Base-by-base conservation (phyloP, 64 coral and sea anemone species). In the Actinia equina region DNA sequence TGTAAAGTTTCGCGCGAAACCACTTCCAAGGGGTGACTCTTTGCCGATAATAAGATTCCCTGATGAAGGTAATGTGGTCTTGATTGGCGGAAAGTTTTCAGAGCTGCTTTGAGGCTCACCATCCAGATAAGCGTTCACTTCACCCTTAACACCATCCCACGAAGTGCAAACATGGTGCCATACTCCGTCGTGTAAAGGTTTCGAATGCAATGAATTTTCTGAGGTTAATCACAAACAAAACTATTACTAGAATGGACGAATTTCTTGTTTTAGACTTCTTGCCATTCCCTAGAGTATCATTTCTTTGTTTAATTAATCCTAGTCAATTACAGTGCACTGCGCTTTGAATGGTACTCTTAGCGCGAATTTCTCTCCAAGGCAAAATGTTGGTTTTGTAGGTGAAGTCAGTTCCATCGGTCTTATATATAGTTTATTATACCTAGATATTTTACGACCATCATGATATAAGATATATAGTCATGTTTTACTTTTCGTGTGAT, bases 181-280 rank as follows among this genome's bases (percentile, higher is more conserved):
- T 37, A 81, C 78, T 22, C 78, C 78, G 19, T 81, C 78, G 49
- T 81, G 78, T n/a, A 81, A 53, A 44, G 49, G 27, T 17, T 52
- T 49, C 5, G 44, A n/a, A 52, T 51, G 20, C 78, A 81, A 44
- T 18, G 17, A 81, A 52, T n/a, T 44, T 81, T 52, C 78, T 81
- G 49, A 74, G 69, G 15, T 74, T 3, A 27, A 30, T 15, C 69
- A 74, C 12, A 30, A 74, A 74, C 14, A 3, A 74, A 30, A 13
- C 26, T 42, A 74, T 23, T 15, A 71, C 6, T 71, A 57, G 55
- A 57, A 57, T 57, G 11, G 6, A 14, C 55, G 55, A 49, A 49
- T 49, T 37, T 49, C 46, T 49, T 8, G 13, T 60, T 17, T 60
- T 60, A 3, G 58, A 60, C 58, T 1, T 1, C 13, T 7, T 19